These are phyloP conservation scores for Pyrgus malvae DNA, from an alignment of 2,888 invertebrate genomes.

Conservation along the genomic window DNA sequence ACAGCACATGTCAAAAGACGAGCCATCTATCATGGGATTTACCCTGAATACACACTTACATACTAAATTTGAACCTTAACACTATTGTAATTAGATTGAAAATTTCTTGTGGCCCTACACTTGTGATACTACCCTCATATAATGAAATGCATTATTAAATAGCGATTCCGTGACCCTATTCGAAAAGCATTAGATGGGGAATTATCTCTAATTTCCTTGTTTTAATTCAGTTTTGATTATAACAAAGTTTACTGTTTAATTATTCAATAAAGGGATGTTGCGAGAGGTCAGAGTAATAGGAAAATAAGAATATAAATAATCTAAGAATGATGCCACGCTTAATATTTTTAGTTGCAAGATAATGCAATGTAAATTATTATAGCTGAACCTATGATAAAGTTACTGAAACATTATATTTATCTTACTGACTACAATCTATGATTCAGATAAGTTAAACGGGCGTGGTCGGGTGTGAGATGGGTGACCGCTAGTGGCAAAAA, in stretches of 20 bases:
- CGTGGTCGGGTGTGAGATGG: too few relatives aligned
- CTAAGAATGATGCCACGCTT: too few relatives aligned
- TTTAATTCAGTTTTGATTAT: slow-evolving; percentile 77
- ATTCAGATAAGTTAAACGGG: too few relatives aligned
- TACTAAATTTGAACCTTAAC: slow-evolving; percentile 26
- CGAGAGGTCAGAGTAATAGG: not conserved
- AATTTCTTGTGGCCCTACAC: slow-evolving; percentile 21
- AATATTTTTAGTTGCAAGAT: too few relatives aligned
- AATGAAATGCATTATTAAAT: slow-evolving; percentile 71
- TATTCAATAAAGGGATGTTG: slow-evolving; percentile 53
- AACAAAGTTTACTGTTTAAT: slow-evolving; percentile 71
- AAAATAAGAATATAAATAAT: slow-evolving; percentile 1
- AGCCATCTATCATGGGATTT: slow-evolving; percentile 60
- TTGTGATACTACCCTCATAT: slow-evolving; percentile 39
- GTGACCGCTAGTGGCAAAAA: too few relatives aligned
- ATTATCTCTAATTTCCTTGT: slow-evolving; percentile 76
- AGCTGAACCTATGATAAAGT: too few relatives aligned
- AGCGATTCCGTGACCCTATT: slow-evolving; percentile 72
- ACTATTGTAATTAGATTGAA: slow-evolving; percentile 28
- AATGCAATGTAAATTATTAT: too few relatives aligned
- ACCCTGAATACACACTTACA: not conserved
- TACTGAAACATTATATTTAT: too few relatives aligned
- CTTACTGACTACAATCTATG: too few relatives aligned
- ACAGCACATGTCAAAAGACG: slow-evolving; percentile 56
- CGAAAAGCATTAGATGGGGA: slow-evolving; percentile 63